These are phyloP conservation scores for Drosophila serrata DNA, from an alignment of 1,140 invertebrate genomes.

Conservation along the genomic window DNA sequence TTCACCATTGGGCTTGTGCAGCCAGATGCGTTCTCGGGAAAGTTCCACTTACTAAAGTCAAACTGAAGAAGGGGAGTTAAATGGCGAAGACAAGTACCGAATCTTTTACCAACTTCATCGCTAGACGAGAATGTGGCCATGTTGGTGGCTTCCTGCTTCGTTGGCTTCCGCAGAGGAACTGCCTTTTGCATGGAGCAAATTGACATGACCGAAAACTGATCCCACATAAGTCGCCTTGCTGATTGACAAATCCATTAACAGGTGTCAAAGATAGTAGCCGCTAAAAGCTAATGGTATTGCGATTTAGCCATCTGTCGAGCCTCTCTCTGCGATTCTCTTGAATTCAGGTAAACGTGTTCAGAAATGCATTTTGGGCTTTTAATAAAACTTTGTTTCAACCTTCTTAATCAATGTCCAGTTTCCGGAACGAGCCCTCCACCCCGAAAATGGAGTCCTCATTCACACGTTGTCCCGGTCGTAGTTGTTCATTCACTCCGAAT, in stretches of 20 bases:
- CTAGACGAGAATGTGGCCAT: conserved; percentile 42
- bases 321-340: conserved; percentile 18
- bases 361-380: conserved; percentile 1
- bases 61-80: conserved; percentile 31
- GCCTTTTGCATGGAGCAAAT: conserved; percentile 32
- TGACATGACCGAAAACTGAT: conserved; percentile 59
- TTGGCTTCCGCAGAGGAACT: conserved; percentile 39
- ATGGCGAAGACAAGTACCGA: background rate
- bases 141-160: conserved; percentile 15
- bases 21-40: conserved; percentile 87
- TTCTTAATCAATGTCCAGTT: conserved; percentile 72
- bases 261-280: conserved; percentile 67
- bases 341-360: background rate
- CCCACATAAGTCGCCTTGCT: conserved; percentile 60
- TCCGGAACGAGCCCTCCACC: conserved; percentile 87
- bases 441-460: conserved; percentile 86
- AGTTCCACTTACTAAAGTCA: conserved; percentile 77
- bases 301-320: conserved; percentile 26
- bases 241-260: conserved; percentile 75
- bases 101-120: conserved; percentile 28
- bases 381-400: conserved; percentile 14
- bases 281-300: conserved; percentile 58
- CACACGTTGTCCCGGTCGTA: conserved; percentile 85
- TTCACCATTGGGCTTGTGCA: conserved; percentile 87
- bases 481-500: conserved; percentile 87